Percentiles rank a stretch among this genome's conserved stretches.
phyloP scores from a whole-genome alignment of 2,113 vertebrate species.

The Bothrops jararaca region DNA sequence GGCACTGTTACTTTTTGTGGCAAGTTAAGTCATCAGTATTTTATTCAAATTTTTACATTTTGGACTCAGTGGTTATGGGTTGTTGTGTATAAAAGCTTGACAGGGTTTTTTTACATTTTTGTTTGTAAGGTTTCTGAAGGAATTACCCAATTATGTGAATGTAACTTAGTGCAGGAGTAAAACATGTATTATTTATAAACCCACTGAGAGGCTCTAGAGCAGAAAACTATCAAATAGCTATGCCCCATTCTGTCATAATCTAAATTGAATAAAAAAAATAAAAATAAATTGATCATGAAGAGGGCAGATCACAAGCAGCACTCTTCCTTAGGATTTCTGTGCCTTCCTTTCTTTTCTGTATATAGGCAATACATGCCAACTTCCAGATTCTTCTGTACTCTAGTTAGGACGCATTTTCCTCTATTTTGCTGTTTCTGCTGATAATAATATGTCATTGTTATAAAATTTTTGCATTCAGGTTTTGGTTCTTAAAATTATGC shows the following conservation, averaged over 20 bases:
- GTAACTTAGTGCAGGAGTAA: not conserved
- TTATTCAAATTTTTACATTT: not conserved
- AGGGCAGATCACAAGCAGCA: not conserved
- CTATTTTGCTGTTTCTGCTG: not conserved
- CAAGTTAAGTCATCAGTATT: not conserved
- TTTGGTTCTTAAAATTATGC: not conserved
- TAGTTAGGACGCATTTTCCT: not conserved
- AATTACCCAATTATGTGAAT: not conserved
- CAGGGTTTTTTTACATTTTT: not conserved
- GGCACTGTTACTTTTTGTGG: not conserved
- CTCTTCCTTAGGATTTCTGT: not conserved
- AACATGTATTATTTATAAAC: not conserved
- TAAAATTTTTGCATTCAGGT: not conserved
- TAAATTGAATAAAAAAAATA: not conserved
- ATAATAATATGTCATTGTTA: not conserved
- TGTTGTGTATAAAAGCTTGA: not conserved
- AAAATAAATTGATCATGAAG: not conserved
- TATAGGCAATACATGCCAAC: not conserved
- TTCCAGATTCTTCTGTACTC: not conserved
- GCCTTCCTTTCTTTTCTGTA: not conserved
- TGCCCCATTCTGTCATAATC: not conserved
- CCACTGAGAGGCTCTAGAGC: not conserved
- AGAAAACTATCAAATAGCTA: not conserved
- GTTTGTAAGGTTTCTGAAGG: not conserved
- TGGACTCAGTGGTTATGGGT: not conserved